Conservation (phyloP, 2,888 invertebrate genomes). For the Entomobrya proxima region DNA sequence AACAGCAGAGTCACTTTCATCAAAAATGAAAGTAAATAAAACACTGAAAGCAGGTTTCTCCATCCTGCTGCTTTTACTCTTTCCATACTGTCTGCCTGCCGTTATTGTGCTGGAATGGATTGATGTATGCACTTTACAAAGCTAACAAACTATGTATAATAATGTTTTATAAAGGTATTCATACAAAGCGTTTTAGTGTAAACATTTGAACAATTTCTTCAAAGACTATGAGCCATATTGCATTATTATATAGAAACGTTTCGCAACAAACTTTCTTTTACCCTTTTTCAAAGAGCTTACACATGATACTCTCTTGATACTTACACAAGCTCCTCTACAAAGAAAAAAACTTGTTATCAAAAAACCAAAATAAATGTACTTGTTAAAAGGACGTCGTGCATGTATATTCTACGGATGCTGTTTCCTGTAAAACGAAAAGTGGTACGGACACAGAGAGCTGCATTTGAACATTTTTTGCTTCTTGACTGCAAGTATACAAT, state of each 20-base stretch:
- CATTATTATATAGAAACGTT: not conserved
- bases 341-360: not conserved
- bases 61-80: not conserved
- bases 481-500: not conserved
- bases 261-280: not conserved
- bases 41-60: not conserved
- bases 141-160: not conserved
- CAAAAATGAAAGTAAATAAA: not conserved
- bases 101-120: not conserved
- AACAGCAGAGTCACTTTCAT: not conserved
- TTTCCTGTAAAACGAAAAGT: not conserved
- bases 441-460: conserved; percentile 9
- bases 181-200: not conserved
- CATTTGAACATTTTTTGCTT: too few relatives aligned
- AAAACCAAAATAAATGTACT: not conserved
- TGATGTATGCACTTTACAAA: not conserved
- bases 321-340: not conserved
- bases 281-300: not conserved
- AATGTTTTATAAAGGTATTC: not conserved
- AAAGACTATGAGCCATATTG: not conserved
- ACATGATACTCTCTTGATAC: too few relatives aligned
- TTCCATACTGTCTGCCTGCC: not conserved
- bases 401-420: not conserved
- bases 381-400: not conserved
- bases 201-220: not conserved